phyloP scores from a whole-genome alignment of 1,140 invertebrate genomes.

The Drosophila nannoptera region DNA sequence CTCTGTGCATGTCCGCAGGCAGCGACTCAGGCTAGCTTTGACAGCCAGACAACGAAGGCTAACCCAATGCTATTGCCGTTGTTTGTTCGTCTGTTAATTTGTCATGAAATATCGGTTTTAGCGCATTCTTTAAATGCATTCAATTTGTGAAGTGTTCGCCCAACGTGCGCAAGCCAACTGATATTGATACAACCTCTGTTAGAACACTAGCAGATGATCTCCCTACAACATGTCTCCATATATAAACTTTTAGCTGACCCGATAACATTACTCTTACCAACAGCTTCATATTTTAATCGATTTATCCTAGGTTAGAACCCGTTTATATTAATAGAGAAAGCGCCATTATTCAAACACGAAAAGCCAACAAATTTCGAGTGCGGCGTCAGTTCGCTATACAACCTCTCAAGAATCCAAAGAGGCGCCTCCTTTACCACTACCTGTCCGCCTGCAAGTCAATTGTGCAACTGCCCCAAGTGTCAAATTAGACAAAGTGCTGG shows the following conservation, averaged over 20 bases:
- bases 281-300: background rate
- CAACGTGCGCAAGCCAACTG: background rate
- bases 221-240: too few species aligned
- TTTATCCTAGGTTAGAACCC: too few species aligned
- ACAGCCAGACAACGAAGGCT: slow-evolving; percentile 71
- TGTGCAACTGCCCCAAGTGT: slow-evolving; percentile 70
- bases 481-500: slow-evolving; percentile 68
- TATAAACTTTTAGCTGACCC: too few species aligned
- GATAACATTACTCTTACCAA: too few species aligned
- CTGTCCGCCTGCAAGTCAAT: slow-evolving; percentile 46
- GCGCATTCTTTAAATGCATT: slow-evolving; percentile 42
- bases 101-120: slow-evolving; percentile 54
- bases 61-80: slow-evolving; percentile 33
- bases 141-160: slow-evolving; percentile 12
- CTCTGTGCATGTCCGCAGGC: slow-evolving; percentile 32
- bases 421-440: slow-evolving; percentile 38
- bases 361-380: slow-evolving; percentile 36
- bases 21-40: slow-evolving; percentile 50
- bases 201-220: too few species aligned
- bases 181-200: background rate
- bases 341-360: slow-evolving; percentile 37
- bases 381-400: background rate
- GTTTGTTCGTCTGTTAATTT: slow-evolving; percentile 61
- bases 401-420: background rate
- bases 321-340: slow-evolving; percentile 45